Base-by-base conservation (phyloP, 2,797 vertebrate genomes). In the Acanthornis magna region DNA sequence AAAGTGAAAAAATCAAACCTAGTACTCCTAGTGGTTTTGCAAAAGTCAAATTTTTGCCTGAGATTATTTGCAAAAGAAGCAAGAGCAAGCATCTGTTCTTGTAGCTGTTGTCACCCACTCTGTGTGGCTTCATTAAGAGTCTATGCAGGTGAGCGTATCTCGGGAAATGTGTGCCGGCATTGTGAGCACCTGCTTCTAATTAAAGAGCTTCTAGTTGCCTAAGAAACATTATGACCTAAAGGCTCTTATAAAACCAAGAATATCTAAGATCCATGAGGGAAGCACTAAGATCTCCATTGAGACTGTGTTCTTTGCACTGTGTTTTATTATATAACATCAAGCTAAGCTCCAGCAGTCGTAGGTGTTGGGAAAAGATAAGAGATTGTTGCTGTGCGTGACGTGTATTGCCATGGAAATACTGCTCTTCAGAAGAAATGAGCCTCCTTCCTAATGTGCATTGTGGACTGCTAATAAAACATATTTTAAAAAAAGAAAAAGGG, bases 351-450 rank as follows among this genome's bases (percentile, higher is more conserved):
- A 72, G 47, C 34, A 75, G 34, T n/a, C 0, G 6, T 85, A 68
- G 78, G 72, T 85, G 71, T 65, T 83, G 62, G 61, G 63, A 42
- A 78, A 91, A 91, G 62, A 57, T 68, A 78, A 68, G 40, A 83
- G 74, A 18, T 63, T 75, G 75, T 88, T 95, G 81, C 78, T 81
- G 72, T 55, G 74, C 4, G 4, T 85, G 40, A 48, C 8, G 54
- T 81, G 21, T 27, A 95, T 94, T 95, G 58, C 95, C 74, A 91
- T 94, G 89, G 94, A 92, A 95, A 96, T 94, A 8, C 34, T 58
- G 34, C 34, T 63, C 60, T 79, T 85, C 55, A 66, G 26, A 63
- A 91, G 40, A 26, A 87, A 40, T 54, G 47, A 71, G 7, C 20
- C 30, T 55, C 61, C 65, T 89, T 54, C 32, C 20, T 81, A 16